Evolutionary conservation across 2,888 invertebrate genomes (phyloP), one percentile per base, ranked within the genome.

Genomic region (Spodoptera exigua): DNA sequence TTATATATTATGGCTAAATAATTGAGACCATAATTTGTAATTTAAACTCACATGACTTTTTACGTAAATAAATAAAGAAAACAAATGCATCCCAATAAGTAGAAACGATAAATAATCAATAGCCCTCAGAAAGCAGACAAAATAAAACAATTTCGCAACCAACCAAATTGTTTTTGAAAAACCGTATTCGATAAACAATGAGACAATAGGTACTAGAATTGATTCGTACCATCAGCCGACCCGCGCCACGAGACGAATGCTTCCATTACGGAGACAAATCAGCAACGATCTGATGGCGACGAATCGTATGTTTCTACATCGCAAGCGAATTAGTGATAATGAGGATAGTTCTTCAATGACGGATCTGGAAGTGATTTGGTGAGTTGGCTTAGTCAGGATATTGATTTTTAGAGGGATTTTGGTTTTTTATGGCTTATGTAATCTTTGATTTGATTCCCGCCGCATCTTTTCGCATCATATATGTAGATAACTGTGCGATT

Each of bases 231-330:
- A 78, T 78, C 76, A 75, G 45, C 44, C 61, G 46, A 47, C 68
- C 47, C 40, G 57, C 53, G 65, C 68, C 66, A 59, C 47, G 70
- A 68, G 75, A 84, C 66, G 78, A 81, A 84, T 83, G 76, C 58
- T 12, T 18, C 73, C 70, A 81, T 84, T 83, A 84, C 63, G 12
- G 47, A 69, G 76, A 84, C 83, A 82, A 83, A 84, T 83, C 81
- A 76, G 70, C 60, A 44, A 41, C 65, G 62, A 76, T 74, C 59
- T 53, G 57, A 73, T 63, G 61, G 48, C 70, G 78, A 76, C 69
- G 67, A 79, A 73, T 80, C 69, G 72, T 76, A 64, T 79, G 79
- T 79, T 81, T 69, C 68, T 57, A 72, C 78, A 64, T 75, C 60
- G 74, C 51, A 27, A 58, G 64, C 64, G 71, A 77, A 81, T 81